Conservation (phyloP, 2,888 invertebrate species). For the Latrodectus elegans region DNA sequence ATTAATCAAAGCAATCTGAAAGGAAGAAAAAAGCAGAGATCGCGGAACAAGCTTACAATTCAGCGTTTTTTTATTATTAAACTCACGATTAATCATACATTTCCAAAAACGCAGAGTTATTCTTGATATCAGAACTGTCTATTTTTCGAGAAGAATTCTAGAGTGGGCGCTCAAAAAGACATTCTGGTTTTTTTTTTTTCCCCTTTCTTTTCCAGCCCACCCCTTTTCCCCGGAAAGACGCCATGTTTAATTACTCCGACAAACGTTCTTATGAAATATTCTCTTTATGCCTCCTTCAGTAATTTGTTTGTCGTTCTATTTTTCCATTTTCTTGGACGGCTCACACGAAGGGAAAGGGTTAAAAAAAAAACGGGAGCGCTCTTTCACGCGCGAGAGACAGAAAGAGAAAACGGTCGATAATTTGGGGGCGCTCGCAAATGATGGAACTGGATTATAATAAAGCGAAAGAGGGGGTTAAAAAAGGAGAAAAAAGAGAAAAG, state of each 20-base stretch:
- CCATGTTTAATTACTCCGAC: slow-evolving; percentile 64
- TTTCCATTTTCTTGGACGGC: slow-evolving; percentile 49
- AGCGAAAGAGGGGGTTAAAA: slow-evolving; percentile 57
- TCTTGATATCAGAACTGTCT: slow-evolving; percentile 37
- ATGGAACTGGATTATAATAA: slow-evolving; percentile 57
- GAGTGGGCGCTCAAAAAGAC: slow-evolving; percentile 16
- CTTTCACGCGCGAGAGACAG: slow-evolving; percentile 19
- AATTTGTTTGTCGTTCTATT: slow-evolving; percentile 63
- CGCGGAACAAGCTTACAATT: not conserved
- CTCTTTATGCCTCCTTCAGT: slow-evolving; percentile 41
- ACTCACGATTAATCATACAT: slow-evolving; percentile 18
- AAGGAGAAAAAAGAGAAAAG: slow-evolving; percentile 30
- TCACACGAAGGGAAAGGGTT: slow-evolving; percentile 59
- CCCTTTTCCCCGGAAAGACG: slow-evolving; percentile 42
- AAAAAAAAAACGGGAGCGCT: slow-evolving; percentile 31
- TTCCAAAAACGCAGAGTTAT: slow-evolving; percentile 18
- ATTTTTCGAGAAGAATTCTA: slow-evolving; percentile 16
- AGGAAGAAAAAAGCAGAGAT: not conserved
- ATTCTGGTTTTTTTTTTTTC: slow-evolving; percentile 7
- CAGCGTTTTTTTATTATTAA: not conserved
- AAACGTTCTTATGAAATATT: slow-evolving; percentile 67
- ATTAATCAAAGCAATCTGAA: slow-evolving; percentile 1
- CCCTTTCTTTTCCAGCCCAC: not conserved
- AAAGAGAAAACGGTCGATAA: slow-evolving; percentile 57
- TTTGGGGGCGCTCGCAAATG: slow-evolving; percentile 59